A percentile compares a stretch with the other conserved stretches of the same genome.
These are phyloP conservation scores for Azemiops feae DNA, from an alignment of 2,113 vertebrate species.

Conservation along the genomic window DNA sequence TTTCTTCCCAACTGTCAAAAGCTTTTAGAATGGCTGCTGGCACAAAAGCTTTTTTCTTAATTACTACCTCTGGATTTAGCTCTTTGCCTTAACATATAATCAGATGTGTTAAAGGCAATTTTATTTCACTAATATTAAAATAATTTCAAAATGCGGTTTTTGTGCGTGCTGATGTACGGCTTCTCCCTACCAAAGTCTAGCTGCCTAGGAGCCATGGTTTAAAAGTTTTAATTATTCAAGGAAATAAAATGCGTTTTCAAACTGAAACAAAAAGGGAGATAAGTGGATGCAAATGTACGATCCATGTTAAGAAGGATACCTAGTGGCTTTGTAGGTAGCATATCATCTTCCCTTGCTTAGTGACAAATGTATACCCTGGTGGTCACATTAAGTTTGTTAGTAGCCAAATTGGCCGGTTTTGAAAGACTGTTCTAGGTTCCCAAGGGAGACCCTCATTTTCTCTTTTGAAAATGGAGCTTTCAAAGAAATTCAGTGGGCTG, in stretches of 20 bases:
- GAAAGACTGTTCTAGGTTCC: not conserved
- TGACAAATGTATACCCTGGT: not conserved
- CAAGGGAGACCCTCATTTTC: not conserved
- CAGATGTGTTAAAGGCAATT: constrained; percentile 30
- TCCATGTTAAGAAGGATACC: not conserved
- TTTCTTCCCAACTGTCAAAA: constrained; percentile 15
- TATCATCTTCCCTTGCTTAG: not conserved
- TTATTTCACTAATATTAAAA: constrained; percentile 36
- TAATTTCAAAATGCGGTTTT: constrained; percentile 20
- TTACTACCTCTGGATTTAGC: constrained; percentile 27
- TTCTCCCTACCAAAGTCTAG: not conserved
- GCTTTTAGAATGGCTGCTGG: constrained; percentile 18
- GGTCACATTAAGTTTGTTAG: not conserved
- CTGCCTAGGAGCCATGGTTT: not conserved
- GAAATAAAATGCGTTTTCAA: not conserved
- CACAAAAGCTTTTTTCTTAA: constrained; percentile 35
- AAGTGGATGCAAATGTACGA: not conserved
- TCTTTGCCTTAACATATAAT: constrained; percentile 23
- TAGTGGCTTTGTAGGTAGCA: not conserved
- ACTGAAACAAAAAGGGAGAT: not conserved
- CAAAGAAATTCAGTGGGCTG: not conserved
- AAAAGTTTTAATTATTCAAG: constrained; percentile 10
- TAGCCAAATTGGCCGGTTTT: not conserved
- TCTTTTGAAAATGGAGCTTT: not conserved
- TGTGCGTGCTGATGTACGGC: constrained; percentile 9